phyloP scores from a whole-genome alignment of 2,113 vertebrate species.

The Zosterops borbonicus region DNA sequence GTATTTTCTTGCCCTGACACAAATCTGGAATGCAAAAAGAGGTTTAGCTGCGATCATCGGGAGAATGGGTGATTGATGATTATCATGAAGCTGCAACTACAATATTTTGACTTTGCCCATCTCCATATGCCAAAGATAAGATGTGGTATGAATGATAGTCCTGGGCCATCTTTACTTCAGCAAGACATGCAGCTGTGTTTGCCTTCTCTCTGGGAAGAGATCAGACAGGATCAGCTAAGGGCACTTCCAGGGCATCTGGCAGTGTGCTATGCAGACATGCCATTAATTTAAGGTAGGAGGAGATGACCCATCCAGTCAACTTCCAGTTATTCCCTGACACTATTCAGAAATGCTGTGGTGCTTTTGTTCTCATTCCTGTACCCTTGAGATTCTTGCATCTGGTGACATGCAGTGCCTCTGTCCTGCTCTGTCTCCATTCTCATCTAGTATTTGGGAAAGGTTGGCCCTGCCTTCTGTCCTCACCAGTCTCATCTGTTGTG shows the following conservation, averaged over 20 bases:
- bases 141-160: neutral
- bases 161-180: neutral
- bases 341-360: neutral
- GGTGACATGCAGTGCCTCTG: neutral
- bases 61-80: neutral
- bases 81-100: neutral
- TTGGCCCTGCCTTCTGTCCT: neutral
- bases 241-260: neutral
- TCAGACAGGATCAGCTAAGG: neutral
- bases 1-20: neutral
- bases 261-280: neutral
- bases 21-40: slow-evolving; percentile 1
- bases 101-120: neutral
- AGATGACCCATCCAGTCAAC: neutral
- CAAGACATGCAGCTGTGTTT: neutral
- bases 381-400: neutral
- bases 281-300: neutral
- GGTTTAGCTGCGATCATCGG: neutral
- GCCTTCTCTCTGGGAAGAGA: neutral
- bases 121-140: neutral
- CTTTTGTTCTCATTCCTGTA: neutral
- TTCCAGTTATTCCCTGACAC: neutral
- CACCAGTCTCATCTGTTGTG: neutral
- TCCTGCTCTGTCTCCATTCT: neutral
- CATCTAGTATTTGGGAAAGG: neutral